Evolutionary conservation across 2,888 invertebrate species (phyloP).

Genomic region (Aromia moschata): DNA sequence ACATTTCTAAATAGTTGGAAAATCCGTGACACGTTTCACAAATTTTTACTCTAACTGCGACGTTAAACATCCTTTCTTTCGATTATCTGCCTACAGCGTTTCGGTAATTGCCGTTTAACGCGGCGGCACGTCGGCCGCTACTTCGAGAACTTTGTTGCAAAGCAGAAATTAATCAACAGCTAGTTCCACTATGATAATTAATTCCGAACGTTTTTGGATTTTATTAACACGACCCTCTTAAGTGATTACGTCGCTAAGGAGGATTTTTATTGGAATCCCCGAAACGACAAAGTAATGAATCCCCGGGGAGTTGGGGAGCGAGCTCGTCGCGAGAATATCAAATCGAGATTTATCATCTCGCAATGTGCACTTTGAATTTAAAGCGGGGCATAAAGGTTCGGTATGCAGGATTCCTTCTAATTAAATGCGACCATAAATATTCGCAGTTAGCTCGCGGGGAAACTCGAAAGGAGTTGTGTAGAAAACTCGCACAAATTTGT

Average conservation of each 20-base stretch:
- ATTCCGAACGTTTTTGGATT: neutral
- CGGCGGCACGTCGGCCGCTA: too few species aligned
- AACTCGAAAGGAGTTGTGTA: too few species aligned
- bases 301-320: neutral
- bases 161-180: neutral
- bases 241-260: constrained; percentile 4
- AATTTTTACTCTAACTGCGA: too few species aligned
- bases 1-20: too few species aligned
- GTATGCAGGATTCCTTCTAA: constrained; percentile 3
- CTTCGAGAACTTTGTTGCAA: too few species aligned
- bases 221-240: constrained; percentile 4
- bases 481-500: too few species aligned
- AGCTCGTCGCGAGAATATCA: constrained; percentile 16
- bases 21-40: too few species aligned
- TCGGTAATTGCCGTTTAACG: too few species aligned
- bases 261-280: constrained; percentile 10
- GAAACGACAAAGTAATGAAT: constrained; percentile 14
- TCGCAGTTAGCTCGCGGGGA: neutral
- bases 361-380: constrained; percentile 11
- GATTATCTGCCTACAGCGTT: too few species aligned
- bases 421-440: too few species aligned
- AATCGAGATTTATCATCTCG: constrained; percentile 18
- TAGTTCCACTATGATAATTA: neutral
- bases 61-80: too few species aligned
- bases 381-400: constrained; percentile 1